Conservation (phyloP, 2,888 invertebrate genomes). For the Coronaproctus castanopsis region DNA sequence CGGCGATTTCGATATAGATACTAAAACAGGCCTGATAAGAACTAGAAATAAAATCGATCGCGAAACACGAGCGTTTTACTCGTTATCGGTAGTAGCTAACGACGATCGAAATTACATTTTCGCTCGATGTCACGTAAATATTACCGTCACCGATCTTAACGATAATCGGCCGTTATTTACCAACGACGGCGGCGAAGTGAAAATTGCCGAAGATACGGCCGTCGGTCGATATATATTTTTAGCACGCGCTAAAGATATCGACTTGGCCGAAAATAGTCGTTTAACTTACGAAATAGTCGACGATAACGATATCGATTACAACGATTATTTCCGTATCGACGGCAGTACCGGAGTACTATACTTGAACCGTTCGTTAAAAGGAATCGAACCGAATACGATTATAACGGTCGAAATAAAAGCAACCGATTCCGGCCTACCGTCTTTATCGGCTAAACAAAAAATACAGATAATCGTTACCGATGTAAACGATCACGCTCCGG, state of each 20-base stretch:
- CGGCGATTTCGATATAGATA: constrained; percentile 58
- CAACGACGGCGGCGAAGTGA: constrained; percentile 55
- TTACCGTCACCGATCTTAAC: constrained; percentile 68
- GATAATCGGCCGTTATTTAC: constrained; percentile 75
- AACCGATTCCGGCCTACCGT: constrained; percentile 58
- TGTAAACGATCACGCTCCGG: constrained; percentile 88
- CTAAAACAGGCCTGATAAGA: constrained; percentile 52
- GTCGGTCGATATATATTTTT: constrained; percentile 83
- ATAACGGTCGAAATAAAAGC: constrained; percentile 60
- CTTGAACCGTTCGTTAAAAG: constrained; percentile 50
- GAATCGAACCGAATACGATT: constrained; percentile 47
- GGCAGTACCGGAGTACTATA: constrained; percentile 74
- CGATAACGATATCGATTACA: constrained; percentile 55
- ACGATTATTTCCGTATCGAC: constrained; percentile 58
- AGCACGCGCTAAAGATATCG: constrained; percentile 66
- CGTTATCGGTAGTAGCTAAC: constrained; percentile 58
- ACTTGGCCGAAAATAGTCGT: constrained; percentile 71
- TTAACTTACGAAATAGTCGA: constrained; percentile 60
- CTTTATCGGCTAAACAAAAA: constrained; percentile 51
- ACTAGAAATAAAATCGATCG: constrained; percentile 64
- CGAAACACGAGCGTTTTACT: constrained; percentile 55
- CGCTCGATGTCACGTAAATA: constrained; percentile 55
- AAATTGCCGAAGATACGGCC: constrained; percentile 69
- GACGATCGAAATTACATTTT: constrained; percentile 41
- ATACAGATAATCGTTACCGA: constrained; percentile 56